Conservation (phyloP, 2,113 vertebrate genomes). For the Spermophilus dauricus region DNA sequence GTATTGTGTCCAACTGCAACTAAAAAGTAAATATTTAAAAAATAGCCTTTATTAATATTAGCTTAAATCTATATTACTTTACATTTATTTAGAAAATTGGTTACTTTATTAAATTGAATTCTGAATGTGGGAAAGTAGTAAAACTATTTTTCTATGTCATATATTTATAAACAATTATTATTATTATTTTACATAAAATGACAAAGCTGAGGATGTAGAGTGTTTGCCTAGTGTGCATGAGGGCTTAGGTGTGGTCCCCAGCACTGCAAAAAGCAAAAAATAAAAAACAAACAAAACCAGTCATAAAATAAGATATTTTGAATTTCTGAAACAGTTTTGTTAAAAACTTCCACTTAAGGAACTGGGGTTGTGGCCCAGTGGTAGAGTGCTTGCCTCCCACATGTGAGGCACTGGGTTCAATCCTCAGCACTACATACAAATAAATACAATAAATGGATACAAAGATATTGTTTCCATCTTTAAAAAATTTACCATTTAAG, state of each 20-base stretch:
- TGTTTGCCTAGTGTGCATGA: too few relatives aligned
- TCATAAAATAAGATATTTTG: slow-evolving; percentile 5
- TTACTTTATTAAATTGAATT: not conserved
- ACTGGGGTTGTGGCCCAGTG: too few relatives aligned
- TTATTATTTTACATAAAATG: not conserved
- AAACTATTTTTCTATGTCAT: not conserved
- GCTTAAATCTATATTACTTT: not conserved
- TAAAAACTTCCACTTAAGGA: not conserved
- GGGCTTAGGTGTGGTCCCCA: too few relatives aligned
- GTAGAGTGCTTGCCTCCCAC: too few relatives aligned
- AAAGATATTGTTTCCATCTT: too few relatives aligned
- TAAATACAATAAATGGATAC: too few relatives aligned
- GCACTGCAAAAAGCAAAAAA: not conserved
- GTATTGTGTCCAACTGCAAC: too few relatives aligned
- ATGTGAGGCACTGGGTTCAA: too few relatives aligned
- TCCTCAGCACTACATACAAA: too few relatives aligned
- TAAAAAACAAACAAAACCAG: not conserved
- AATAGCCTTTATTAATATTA: not conserved
- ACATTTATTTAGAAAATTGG: not conserved
- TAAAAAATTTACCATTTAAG: not conserved
- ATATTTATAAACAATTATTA: not conserved
- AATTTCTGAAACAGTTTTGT: slow-evolving; percentile 6
- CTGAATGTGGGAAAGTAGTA: not conserved
- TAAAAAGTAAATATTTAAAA: too few relatives aligned
- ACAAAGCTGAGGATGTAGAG: not conserved